Base-by-base conservation (phyloP, 2,888 invertebrate species). In the Eretmocerus hayati region DNA sequence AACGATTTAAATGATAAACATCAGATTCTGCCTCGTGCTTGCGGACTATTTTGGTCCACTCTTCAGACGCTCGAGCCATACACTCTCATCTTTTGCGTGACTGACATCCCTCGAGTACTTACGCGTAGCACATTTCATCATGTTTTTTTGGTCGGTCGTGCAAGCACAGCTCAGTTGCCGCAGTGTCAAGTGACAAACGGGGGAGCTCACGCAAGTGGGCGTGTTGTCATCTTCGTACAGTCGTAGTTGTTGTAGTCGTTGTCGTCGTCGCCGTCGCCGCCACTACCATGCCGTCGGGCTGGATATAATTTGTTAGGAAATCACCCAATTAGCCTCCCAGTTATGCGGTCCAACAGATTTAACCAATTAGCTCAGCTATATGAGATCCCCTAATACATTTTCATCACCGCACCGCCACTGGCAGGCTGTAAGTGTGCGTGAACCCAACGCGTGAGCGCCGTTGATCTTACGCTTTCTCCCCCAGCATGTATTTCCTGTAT, bases 341-440 rank as follows among this genome's bases (percentile, higher is more conserved):
- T 69, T 71, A 71, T 71, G 71, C 65, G 68, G 66, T 66, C 69
- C 70, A 66, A 68, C 71, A 70, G 70, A 71, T 70, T 70, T 70
- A 71, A 70, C 71, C 70, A 71, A 71, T 71, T 70, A 70, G 70
- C 69, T 69, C 66, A 66, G 70, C 66, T 69, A 71, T 69, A 69
- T 65, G 69, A 70, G 46, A 16, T 33, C 38, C 23, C 66, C 66
- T 66, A 63, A 68, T 69, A 67, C 68, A 67, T 69, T 67, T 66
- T 63, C 64, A 62, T 62, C 36, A 31, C 38, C 2, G 6, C 26
- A 26, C 26, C 22, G 30, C 21, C 16, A 37, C 20, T 21, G 30
- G n/a, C n/a, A n/a, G n/a, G n/a, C n/a, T n/a, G n/a, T n/a, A n/a
- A n/a, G n/a, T n/a, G n/a, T n/a, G n/a, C n/a, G n/a, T n/a, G n/a